These are phyloP conservation scores for Drosophila bocqueti DNA, from an alignment of 1,140 invertebrate genomes.

Conservation along the genomic window DNA sequence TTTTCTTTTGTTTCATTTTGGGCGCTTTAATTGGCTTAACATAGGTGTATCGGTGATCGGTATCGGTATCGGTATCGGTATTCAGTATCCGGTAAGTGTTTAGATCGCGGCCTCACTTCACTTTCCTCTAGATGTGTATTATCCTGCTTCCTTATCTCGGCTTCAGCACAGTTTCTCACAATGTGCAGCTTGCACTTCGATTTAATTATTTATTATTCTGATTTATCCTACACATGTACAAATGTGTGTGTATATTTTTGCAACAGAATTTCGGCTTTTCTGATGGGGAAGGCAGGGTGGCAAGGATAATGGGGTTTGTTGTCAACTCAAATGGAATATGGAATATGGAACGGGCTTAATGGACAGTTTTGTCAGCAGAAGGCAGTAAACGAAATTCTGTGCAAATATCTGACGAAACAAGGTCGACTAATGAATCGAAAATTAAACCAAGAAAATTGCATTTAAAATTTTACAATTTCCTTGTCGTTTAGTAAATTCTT, in stretches of 20 bases:
- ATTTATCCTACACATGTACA: slow-evolving; percentile 27
- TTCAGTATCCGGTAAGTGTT: slow-evolving; percentile 24
- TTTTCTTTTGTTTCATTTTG: slow-evolving; percentile 36
- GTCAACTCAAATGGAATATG: slow-evolving; percentile 7
- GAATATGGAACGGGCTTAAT: slow-evolving; percentile 25
- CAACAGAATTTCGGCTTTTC: slow-evolving; percentile 57
- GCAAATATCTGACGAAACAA: slow-evolving; percentile 34
- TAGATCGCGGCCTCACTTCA: slow-evolving; percentile 5
- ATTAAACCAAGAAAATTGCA: slow-evolving; percentile 13
- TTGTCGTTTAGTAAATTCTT: slow-evolving; percentile 39
- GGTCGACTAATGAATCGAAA: slow-evolving; percentile 17
- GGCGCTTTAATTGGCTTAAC: slow-evolving; percentile 63
- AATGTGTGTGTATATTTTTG: slow-evolving; percentile 40
- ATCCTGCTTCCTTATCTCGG: slow-evolving; percentile 20
- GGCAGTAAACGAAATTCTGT: slow-evolving; percentile 60
- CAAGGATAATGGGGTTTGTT: background rate
- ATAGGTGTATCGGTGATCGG: slow-evolving; percentile 52
- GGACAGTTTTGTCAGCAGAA: slow-evolving; percentile 71
- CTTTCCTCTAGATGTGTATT: slow-evolving; percentile 15
- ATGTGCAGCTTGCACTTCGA: slow-evolving; percentile 48
- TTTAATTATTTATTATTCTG: slow-evolving; percentile 33
- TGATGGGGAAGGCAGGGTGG: background rate
- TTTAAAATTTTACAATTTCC: slow-evolving; percentile 25
- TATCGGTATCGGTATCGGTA: slow-evolving; percentile 20
- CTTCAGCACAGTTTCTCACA: slow-evolving; percentile 52